Percentiles rank a stretch among this genome's conserved stretches.
These are phyloP conservation scores for Diprion similis DNA, from an alignment of 1,140 invertebrate genomes.

Conservation along the genomic window DNA sequence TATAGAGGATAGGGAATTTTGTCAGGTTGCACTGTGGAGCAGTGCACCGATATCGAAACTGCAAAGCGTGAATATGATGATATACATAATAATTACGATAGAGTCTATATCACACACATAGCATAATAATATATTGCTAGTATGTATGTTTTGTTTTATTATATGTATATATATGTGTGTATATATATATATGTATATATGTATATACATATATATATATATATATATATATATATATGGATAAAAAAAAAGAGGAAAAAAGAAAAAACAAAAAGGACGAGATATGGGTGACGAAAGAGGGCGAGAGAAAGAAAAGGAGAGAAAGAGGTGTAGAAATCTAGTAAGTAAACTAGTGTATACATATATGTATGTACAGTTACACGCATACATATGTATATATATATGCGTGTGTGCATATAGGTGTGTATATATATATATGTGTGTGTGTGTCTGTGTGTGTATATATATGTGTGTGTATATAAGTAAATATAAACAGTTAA, in stretches of 20 bases:
- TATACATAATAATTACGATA: slow-evolving; percentile 59
- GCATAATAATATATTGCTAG: slow-evolving; percentile 64
- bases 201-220: too few species aligned
- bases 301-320: not conserved
- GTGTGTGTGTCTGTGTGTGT: not conserved
- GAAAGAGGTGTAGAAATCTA: not conserved
- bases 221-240: too few species aligned
- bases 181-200: too few species aligned
- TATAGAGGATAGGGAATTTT: slow-evolving; percentile 12
- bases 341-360: not conserved
- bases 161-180: slow-evolving; percentile 10
- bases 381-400: not conserved
- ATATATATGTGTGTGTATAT: slow-evolving; percentile 4
- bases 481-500: not conserved
- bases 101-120: slow-evolving; percentile 60
- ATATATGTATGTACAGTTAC: not conserved
- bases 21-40: slow-evolving; percentile 50
- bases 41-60: slow-evolving; percentile 41
- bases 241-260: not conserved
- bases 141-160: slow-evolving; percentile 55
- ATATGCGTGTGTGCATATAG: not conserved
- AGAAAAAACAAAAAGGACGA: slow-evolving; percentile 11
- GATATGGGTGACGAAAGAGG: not conserved
- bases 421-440: not conserved
- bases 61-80: slow-evolving; percentile 48